Percentiles rank a stretch among this genome's conserved stretches.
These are phyloP conservation scores for Argyresthia albistria DNA, from an alignment of 2,888 invertebrate species.

Conservation along the genomic window DNA sequence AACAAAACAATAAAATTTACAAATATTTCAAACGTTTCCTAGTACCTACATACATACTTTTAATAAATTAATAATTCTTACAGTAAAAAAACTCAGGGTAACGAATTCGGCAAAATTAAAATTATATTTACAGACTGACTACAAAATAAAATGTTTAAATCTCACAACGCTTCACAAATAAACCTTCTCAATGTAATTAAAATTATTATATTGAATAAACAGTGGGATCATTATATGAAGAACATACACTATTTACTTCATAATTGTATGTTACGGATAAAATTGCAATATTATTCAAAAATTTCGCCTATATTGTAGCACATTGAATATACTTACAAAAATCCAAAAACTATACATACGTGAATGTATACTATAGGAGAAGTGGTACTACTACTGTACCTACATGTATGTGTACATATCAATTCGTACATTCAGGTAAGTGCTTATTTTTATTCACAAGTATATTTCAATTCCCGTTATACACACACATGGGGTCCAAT, in stretches of 20 bases:
- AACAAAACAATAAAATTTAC: conserved; percentile 69
- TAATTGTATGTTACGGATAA: background rate
- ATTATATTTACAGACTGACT: conserved; percentile 46
- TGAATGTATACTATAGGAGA: background rate
- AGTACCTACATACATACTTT: conserved; percentile 10
- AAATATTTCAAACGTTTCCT: conserved; percentile 38
- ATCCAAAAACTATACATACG: background rate
- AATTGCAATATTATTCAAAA: background rate
- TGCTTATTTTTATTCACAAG: background rate
- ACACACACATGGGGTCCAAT: too few relatives aligned
- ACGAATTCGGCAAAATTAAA: conserved; percentile 48
- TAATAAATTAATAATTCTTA: conserved; percentile 32
- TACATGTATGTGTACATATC: background rate
- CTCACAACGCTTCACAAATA: background rate
- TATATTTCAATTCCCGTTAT: background rate
- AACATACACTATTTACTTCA: background rate
- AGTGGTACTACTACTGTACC: background rate
- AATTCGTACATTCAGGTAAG: background rate
- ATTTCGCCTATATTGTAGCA: background rate
- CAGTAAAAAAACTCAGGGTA: conserved; percentile 30
- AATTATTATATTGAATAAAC: background rate
- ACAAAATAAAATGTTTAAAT: background rate
- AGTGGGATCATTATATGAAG: background rate
- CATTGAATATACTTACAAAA: background rate
- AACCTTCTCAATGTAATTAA: background rate